Percentiles rank a stretch among this genome's conserved stretches.
These are phyloP conservation scores for Polydrusus pterygomalis DNA, from an alignment of 2,888 invertebrate genomes.

Conservation along the genomic window DNA sequence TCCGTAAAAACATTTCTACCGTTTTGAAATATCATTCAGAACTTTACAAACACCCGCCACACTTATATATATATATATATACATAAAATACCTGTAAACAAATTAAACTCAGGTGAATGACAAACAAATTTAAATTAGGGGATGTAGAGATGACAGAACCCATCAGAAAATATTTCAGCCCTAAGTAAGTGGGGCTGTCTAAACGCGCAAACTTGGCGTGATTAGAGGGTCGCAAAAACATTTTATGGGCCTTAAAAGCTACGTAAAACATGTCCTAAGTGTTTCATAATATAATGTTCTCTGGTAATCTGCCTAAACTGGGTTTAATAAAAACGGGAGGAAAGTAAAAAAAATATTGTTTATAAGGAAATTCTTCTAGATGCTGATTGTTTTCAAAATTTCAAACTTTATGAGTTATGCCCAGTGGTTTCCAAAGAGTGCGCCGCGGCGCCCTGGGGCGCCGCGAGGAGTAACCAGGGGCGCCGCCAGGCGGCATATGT, in stretches of 20 bases:
- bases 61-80: too few species aligned
- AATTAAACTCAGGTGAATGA: neutral
- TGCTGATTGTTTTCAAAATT: too few species aligned
- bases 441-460: too few species aligned
- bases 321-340: neutral
- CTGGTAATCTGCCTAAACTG: neutral
- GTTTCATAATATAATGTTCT: constrained; percentile 31
- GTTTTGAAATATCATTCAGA: too few species aligned
- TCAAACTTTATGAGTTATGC: too few species aligned
- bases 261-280: constrained; percentile 39
- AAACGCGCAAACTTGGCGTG: constrained; percentile 35
- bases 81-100: neutral
- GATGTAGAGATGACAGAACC: constrained; percentile 32
- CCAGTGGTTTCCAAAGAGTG: too few species aligned
- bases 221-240: constrained; percentile 43
- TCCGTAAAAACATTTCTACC: too few species aligned
- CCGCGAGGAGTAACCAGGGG: too few species aligned
- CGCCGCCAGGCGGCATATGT: too few species aligned
- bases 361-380: too few species aligned
- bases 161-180: constrained; percentile 42
- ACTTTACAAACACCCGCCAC: too few species aligned
- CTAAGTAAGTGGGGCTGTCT: constrained; percentile 26
- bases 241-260: constrained; percentile 12
- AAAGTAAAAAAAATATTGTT: neutral
- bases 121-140: constrained; percentile 39